A percentile compares a stretch with the other conserved stretches of the same genome.
Evolutionary conservation across 2,888 invertebrate genomes (phyloP).

Genomic region (Camponotus fellah): DNA sequence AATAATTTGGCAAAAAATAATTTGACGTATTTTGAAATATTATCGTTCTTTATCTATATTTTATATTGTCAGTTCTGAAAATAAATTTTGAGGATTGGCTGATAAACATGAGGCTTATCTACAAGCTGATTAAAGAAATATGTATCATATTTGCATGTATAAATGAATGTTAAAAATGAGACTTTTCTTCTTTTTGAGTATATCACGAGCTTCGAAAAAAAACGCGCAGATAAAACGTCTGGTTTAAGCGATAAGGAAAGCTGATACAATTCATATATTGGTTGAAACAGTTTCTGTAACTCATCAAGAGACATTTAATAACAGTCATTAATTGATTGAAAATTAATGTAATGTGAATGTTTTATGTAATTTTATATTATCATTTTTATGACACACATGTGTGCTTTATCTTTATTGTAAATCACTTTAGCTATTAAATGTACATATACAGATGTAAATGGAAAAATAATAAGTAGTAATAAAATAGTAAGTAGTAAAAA

Average conservation of each 20-base stretch:
- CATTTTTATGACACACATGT: background rate
- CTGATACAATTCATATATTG: background rate
- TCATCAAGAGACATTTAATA: background rate
- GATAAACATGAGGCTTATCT: constrained; percentile 1
- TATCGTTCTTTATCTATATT: background rate
- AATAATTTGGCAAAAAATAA: background rate
- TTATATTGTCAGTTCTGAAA: no score
- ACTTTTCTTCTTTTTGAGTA: background rate
- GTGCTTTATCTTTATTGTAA: background rate
- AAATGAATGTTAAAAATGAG: background rate
- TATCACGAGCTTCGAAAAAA: background rate
- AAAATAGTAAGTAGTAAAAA: no score
- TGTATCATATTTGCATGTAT: background rate
- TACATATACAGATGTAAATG: background rate
- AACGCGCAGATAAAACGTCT: background rate
- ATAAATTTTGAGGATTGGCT: background rate
- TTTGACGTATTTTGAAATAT: background rate
- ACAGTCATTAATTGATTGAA: background rate
- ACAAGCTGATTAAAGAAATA: background rate
- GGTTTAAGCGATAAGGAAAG: background rate
- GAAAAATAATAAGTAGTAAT: background rate
- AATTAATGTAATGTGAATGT: background rate
- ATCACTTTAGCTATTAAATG: background rate
- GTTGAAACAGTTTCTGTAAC: background rate
- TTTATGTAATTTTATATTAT: background rate